These are phyloP conservation scores for Habropoda laboriosa DNA, from an alignment of 1,140 invertebrate genomes.

Conservation along the genomic window DNA sequence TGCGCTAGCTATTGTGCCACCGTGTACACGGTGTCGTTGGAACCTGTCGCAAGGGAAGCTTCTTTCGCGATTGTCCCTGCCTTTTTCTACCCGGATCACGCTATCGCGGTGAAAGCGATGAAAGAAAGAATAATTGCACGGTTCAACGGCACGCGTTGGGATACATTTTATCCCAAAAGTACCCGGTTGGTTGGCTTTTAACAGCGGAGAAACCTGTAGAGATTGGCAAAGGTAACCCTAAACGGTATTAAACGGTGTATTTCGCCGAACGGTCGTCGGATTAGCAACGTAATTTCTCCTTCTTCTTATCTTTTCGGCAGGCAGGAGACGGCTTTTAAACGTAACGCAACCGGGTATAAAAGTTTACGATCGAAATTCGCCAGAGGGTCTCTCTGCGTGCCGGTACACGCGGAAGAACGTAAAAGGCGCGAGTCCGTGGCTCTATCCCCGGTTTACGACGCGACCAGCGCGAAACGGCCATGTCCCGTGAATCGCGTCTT, in stretches of 20 bases:
- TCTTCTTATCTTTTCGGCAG: background rate
- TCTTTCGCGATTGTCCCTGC: conserved; percentile 25
- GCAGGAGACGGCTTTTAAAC: background rate
- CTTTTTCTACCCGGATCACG: too few species aligned
- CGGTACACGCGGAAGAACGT: background rate
- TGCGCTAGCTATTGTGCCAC: conserved; percentile 50
- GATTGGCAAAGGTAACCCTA: too few species aligned
- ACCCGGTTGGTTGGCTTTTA: too few species aligned
- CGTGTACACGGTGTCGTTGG: conserved; percentile 69
- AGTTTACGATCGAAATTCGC: conserved; percentile 33
- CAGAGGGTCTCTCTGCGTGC: background rate
- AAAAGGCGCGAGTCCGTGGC: background rate
- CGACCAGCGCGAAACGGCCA: conserved; percentile 18
- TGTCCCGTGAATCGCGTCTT: conserved; percentile 16
- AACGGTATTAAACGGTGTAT: too few species aligned
- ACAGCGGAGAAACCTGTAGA: too few species aligned
- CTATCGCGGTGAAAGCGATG: too few species aligned
- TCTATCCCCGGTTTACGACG: background rate
- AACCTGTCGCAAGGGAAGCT: conserved; percentile 24
- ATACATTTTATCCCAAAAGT: too few species aligned
- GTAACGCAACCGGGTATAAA: conserved; percentile 8
- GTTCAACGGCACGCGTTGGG: too few species aligned
- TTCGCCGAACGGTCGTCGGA: too few species aligned
- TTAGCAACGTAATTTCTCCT: conserved; percentile 2
- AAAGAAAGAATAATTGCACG: too few species aligned